Percentiles rank a stretch among this genome's conserved stretches.
Evolutionary conservation across 2,797 vertebrate species (phyloP).

Genomic region (Acrossocheilus wenchowensis): DNA sequence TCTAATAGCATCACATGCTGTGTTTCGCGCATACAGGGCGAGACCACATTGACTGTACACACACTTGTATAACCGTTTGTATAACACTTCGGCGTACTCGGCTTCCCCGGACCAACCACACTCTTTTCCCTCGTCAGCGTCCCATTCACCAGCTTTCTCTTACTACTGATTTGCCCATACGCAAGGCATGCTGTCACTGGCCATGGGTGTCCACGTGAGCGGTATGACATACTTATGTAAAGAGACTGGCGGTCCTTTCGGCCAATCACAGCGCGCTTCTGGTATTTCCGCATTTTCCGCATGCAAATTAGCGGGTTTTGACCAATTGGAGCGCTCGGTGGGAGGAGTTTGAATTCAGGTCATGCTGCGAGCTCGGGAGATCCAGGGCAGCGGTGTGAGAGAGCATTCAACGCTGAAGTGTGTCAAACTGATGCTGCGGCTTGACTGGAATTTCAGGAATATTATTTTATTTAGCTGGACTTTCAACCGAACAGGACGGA

Average conservation of each 20-base stretch:
- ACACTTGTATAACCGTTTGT: slow-evolving; percentile 84
- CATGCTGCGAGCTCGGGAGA: slow-evolving; percentile 57
- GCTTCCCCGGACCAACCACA: slow-evolving; percentile 72
- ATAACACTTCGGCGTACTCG: slow-evolving; percentile 70
- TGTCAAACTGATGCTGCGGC: slow-evolving; percentile 27
- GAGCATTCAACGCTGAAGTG: slow-evolving; percentile 33
- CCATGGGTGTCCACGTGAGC: slow-evolving; percentile 79
- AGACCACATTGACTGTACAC: slow-evolving; percentile 69
- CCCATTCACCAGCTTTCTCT: slow-evolving; percentile 67
- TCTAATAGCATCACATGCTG: slow-evolving; percentile 19
- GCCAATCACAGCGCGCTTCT: slow-evolving; percentile 61
- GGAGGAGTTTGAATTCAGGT: slow-evolving; percentile 70
- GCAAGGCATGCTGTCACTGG: slow-evolving; percentile 55
- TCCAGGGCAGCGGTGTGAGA: slow-evolving; percentile 59
- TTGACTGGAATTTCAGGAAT: slow-evolving; percentile 1
- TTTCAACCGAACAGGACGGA: background rate
- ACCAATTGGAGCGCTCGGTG: slow-evolving; percentile 60
- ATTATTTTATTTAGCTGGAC: background rate
- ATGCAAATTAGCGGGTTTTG: background rate
- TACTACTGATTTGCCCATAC: slow-evolving; percentile 71
- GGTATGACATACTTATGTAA: slow-evolving; percentile 76
- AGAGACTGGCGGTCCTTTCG: slow-evolving; percentile 59
- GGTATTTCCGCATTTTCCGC: background rate
- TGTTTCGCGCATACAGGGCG: slow-evolving; percentile 4
- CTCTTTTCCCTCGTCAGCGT: slow-evolving; percentile 42